These are phyloP conservation scores for Liposcelis brunnea DNA, from an alignment of 2,888 invertebrate species.

Conservation along the genomic window DNA sequence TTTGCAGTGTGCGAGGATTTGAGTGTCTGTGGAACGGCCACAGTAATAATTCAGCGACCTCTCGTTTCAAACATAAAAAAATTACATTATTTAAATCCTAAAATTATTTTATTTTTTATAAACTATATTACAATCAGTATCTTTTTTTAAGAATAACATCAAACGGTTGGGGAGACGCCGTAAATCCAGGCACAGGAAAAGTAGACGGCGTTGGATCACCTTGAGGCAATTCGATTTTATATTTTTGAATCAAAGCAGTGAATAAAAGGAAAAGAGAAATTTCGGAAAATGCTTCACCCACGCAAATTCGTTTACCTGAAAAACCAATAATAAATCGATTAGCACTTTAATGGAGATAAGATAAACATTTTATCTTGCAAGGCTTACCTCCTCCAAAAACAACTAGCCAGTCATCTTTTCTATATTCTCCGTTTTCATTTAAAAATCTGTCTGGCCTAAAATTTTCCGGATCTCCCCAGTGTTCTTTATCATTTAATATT, in stretches of 20 bases:
- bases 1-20: no score
- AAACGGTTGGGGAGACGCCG: constrained; percentile 16
- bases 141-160: constrained; percentile 6
- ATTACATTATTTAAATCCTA: no score
- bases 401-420: constrained; percentile 14
- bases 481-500: constrained; percentile 14
- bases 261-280: constrained; percentile 16
- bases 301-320: constrained; percentile 16
- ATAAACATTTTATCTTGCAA: neutral
- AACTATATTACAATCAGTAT: no score
- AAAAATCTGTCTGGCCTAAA: constrained; percentile 18
- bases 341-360: no score
- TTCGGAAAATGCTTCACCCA: constrained; percentile 16
- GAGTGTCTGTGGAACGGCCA: no score
- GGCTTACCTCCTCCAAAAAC: constrained; percentile 16
- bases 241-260: constrained; percentile 16
- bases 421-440: constrained; percentile 14
- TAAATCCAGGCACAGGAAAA: constrained; percentile 14
- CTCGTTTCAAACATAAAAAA: no score
- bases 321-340: neutral
- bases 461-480: constrained; percentile 18
- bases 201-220: constrained; percentile 13
- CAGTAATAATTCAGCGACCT: no score
- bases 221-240: constrained; percentile 14
- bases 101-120: no score